These are phyloP conservation scores for Riparia riparia DNA, from an alignment of 2,113 vertebrate species.

Conservation along the genomic window DNA sequence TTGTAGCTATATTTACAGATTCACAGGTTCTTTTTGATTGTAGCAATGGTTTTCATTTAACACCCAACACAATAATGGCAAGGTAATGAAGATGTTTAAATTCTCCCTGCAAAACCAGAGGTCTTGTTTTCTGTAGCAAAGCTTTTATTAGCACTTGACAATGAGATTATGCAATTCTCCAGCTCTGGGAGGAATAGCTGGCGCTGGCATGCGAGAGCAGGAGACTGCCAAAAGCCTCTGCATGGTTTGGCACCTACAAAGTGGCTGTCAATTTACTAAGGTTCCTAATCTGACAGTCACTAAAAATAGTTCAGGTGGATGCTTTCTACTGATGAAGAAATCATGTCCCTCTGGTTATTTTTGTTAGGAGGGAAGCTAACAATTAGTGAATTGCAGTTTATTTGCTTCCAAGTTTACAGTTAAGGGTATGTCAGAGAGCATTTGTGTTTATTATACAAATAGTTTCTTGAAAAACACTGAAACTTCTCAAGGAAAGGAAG, in stretches of 20 bases:
- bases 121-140: background rate
- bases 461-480: background rate
- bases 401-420: background rate
- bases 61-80: background rate
- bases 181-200: background rate
- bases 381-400: background rate
- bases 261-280: slow-evolving; percentile 23
- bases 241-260: background rate
- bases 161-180: background rate
- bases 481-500: background rate
- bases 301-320: slow-evolving; percentile 43
- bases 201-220: background rate
- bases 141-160: slow-evolving; percentile 32
- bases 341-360: background rate
- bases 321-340: background rate
- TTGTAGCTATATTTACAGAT: background rate
- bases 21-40: background rate
- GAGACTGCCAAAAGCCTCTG: slow-evolving; percentile 17
- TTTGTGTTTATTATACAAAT: background rate
- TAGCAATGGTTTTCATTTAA: background rate
- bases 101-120: background rate
- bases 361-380: background rate
- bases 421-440: background rate
- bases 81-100: background rate
- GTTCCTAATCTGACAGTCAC: slow-evolving; percentile 29